Conservation (phyloP, 2,888 invertebrate genomes). For the Dichetophora obliterata region DNA sequence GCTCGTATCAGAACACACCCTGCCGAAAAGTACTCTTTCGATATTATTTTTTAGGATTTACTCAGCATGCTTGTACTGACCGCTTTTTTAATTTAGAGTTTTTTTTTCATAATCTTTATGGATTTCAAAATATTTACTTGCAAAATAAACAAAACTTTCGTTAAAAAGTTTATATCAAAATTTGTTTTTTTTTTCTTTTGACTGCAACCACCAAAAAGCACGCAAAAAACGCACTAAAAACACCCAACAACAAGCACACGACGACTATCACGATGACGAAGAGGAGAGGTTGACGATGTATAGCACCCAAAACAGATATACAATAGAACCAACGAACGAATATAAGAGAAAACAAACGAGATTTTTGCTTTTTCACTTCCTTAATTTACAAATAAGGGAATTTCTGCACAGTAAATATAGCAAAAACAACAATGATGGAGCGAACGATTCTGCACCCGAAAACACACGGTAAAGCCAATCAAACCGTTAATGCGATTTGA, state of each 20-base stretch:
- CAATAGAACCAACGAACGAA: neutral
- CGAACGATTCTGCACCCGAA: neutral
- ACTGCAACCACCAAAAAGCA: slow-evolving; percentile 1
- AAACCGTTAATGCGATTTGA: neutral
- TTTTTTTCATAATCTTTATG: no score
- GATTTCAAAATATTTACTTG: neutral
- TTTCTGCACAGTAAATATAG: slow-evolving; percentile 11
- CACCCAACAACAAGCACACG: slow-evolving; percentile 3
- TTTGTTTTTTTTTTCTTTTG: neutral
- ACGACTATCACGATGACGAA: neutral
- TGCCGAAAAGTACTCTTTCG: no score
- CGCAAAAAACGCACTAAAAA: neutral
- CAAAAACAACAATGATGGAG: slow-evolving; percentile 3
- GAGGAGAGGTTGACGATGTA: neutral
- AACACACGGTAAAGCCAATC: neutral
- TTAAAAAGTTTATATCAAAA: neutral
- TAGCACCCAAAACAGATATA: no score
- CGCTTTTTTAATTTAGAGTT: no score
- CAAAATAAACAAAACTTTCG: neutral
- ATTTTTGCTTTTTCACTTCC: slow-evolving; percentile 28
- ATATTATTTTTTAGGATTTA: no score
- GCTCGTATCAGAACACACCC: no score
- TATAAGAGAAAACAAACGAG: slow-evolving; percentile 19
- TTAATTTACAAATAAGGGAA: slow-evolving; percentile 31
- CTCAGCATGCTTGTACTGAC: no score